A percentile compares a stretch with the other conserved stretches of the same genome.
Evolutionary conservation across 2,797 vertebrate genomes (phyloP).

Genomic region (Coluber constrictor): DNA sequence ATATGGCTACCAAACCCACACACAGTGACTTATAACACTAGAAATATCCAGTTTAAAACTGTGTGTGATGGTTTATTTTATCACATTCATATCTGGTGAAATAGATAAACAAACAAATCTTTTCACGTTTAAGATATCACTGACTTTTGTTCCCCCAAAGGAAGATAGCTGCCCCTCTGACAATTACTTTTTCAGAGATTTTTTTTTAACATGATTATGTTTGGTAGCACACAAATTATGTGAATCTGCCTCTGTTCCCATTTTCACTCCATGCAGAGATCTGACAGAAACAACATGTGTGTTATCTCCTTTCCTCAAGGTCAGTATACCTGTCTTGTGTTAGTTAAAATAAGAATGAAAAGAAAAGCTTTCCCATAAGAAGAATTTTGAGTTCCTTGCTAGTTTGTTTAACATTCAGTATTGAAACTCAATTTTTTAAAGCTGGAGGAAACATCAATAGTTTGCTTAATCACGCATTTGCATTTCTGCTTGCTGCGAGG

Average conservation of each 20-base stretch:
- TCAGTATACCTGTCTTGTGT: not conserved
- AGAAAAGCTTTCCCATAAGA: not conserved
- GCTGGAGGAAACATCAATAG: conserved; percentile 29
- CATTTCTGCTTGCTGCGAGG: conserved; percentile 22
- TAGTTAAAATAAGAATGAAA: not conserved
- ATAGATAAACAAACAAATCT: not conserved
- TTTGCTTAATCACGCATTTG: conserved; percentile 24
- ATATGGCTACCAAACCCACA: too few species aligned
- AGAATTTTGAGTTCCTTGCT: conserved; percentile 1
- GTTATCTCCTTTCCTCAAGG: not conserved
- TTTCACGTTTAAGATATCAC: not conserved
- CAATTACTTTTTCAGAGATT: not conserved
- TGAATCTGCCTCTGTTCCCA: not conserved
- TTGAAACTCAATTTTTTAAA: not conserved
- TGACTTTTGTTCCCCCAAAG: not conserved
- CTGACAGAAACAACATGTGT: not conserved
- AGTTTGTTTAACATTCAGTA: not conserved
- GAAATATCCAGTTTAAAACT: too few species aligned
- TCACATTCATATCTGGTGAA: not conserved
- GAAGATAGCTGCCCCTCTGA: not conserved
- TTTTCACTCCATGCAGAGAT: not conserved
- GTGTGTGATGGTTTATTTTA: too few species aligned
- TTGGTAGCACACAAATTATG: too few species aligned
- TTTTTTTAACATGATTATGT: not conserved
- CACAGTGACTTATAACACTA: too few species aligned